A percentile compares a stretch with the other conserved stretches of the same genome.
Evolutionary conservation across 64 coral and sea anemone species (phyloP).

Genomic region (Montipora foliosa): DNA sequence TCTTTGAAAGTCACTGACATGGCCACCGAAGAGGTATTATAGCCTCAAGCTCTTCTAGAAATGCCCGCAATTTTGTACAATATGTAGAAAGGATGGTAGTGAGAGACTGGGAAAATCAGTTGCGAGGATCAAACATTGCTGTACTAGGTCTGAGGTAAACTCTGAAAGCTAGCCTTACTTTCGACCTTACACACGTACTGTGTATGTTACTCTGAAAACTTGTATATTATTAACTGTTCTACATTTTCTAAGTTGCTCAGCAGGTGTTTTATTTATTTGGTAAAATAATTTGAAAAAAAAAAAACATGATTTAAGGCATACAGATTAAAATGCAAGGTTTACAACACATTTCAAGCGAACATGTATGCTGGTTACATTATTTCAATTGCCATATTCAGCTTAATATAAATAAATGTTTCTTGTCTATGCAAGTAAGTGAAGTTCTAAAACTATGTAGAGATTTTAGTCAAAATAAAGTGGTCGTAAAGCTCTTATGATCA

Average conservation of each 20-base stretch:
- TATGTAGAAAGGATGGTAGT: constrained; percentile 23
- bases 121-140: constrained; percentile 35
- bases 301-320: not conserved
- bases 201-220: not conserved
- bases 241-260: not conserved
- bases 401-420: not conserved
- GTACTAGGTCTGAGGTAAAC: no score
- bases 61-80: not conserved
- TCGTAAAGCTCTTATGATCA: not conserved
- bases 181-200: not conserved
- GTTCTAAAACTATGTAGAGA: not conserved
- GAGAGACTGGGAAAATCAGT: constrained; percentile 12
- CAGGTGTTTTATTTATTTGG: not conserved
- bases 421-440: not conserved
- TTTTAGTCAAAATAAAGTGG: not conserved
- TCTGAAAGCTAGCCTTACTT: not conserved
- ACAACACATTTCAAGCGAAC: not conserved
- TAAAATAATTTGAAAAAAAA: not conserved
- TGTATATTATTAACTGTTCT: not conserved
- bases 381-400: not conserved
- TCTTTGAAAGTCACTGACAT: constrained; percentile 59
- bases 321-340: not conserved
- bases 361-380: not conserved
- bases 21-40: constrained; percentile 7
- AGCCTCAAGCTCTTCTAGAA: not conserved